Conservation (phyloP, 2,797 vertebrate genomes). For the Saxicola maurus region DNA sequence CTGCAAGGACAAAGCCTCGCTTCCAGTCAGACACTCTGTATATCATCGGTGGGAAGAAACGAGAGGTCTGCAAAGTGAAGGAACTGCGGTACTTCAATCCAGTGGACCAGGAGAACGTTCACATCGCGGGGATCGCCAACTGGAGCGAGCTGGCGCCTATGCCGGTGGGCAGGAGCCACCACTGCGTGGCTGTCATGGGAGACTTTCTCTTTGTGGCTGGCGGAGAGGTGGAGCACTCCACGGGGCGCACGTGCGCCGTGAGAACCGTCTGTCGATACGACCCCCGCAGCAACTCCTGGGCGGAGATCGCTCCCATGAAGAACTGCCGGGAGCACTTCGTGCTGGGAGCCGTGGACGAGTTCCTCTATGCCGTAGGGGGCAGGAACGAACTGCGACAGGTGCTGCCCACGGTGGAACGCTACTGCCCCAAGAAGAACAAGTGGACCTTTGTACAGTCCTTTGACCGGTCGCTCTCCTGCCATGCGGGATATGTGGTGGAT, state of each 20-base stretch:
- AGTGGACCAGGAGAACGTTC: slow-evolving; percentile 81
- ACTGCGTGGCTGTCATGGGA: slow-evolving; percentile 92
- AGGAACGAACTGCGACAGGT: slow-evolving; percentile 94
- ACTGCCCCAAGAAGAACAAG: slow-evolving; percentile 95
- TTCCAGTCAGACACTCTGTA: slow-evolving; percentile 92
- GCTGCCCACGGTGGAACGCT: slow-evolving; percentile 91
- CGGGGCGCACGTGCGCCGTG: slow-evolving; percentile 87
- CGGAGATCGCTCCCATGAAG: slow-evolving; percentile 94
- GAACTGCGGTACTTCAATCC: slow-evolving; percentile 94
- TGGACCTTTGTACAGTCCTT: slow-evolving; percentile 95
- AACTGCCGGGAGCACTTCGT: slow-evolving; percentile 96
- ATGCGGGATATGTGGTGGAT: slow-evolving; percentile 92
- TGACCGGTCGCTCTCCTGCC: slow-evolving; percentile 93
- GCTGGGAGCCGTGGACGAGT: slow-evolving; percentile 87
- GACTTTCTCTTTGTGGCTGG: slow-evolving; percentile 93
- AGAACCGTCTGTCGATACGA: slow-evolving; percentile 91
- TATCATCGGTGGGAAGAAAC: slow-evolving; percentile 88
- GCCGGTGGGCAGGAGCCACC: slow-evolving; percentile 91
- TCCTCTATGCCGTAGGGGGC: slow-evolving; percentile 89
- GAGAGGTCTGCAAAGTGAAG: slow-evolving; percentile 88
- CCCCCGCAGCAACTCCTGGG: slow-evolving; percentile 88
- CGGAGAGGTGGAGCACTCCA: slow-evolving; percentile 89
- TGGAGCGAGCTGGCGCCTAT: slow-evolving; percentile 93
- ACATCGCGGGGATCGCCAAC: slow-evolving; percentile 85
- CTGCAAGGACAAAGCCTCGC: slow-evolving; percentile 85